A percentile compares a stretch with the other conserved stretches of the same genome.
Evolutionary conservation across 2,888 invertebrate species (phyloP).

Genomic region (Plemyria rubiginata): DNA sequence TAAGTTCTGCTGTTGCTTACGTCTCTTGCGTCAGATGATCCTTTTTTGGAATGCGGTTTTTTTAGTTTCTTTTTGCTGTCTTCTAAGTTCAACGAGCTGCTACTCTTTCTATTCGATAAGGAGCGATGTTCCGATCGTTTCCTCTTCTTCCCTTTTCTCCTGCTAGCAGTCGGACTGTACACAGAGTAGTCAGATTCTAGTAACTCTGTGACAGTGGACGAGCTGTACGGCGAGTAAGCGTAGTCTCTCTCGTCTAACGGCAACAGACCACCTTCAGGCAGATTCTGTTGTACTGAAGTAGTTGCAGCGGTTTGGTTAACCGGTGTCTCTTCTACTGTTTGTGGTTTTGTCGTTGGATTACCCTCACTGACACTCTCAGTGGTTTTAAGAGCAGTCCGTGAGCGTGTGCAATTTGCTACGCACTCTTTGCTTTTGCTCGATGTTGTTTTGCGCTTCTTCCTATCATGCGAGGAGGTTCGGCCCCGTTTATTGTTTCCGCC

Average conservation of each 20-base stretch:
- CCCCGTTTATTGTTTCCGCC: slow-evolving; percentile 63
- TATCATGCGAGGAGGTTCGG: slow-evolving; percentile 75
- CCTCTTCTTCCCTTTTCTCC: slow-evolving; percentile 77
- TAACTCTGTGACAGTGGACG: slow-evolving; percentile 78
- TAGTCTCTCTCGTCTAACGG: slow-evolving; percentile 82
- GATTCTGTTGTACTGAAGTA: slow-evolving; percentile 57
- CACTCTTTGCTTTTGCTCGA: slow-evolving; percentile 67
- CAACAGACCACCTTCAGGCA: slow-evolving; percentile 74
- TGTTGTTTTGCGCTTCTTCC: slow-evolving; percentile 70
- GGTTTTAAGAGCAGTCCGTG: slow-evolving; percentile 77
- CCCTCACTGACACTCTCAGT: slow-evolving; percentile 76
- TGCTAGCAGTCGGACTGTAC: slow-evolving; percentile 75
- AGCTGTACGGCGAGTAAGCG: slow-evolving; percentile 81
- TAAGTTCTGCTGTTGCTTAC: slow-evolving; percentile 56
- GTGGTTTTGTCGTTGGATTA: slow-evolving; percentile 56
- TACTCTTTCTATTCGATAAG: slow-evolving; percentile 70
- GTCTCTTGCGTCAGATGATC: slow-evolving; percentile 57
- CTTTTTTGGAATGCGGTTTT: slow-evolving; percentile 82
- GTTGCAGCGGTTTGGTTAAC: slow-evolving; percentile 58
- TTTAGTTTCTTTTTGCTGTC: slow-evolving; percentile 73
- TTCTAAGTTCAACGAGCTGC: slow-evolving; percentile 65
- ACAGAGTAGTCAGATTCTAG: slow-evolving; percentile 80
- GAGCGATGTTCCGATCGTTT: slow-evolving; percentile 76
- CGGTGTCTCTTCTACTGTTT: slow-evolving; percentile 53
- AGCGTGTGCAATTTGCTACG: slow-evolving; percentile 79